phyloP scores from a whole-genome alignment of 1,140 invertebrate genomes.

The Brachionus plicatilis region DNA sequence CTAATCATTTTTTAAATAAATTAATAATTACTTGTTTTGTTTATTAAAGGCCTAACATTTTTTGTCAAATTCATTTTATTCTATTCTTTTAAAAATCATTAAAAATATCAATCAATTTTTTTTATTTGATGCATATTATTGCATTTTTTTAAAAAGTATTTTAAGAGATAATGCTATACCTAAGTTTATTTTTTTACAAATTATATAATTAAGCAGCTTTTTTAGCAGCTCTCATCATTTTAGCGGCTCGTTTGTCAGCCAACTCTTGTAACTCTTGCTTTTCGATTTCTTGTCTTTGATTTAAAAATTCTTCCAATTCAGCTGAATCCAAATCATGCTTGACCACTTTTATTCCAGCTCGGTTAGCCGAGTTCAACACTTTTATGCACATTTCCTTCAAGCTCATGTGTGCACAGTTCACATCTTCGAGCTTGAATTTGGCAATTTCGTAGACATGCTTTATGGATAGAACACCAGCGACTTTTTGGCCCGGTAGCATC shows the following conservation, averaged over 20 bases:
- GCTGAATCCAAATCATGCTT: constrained; percentile 66
- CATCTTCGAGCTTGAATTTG: constrained; percentile 81
- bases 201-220: background rate
- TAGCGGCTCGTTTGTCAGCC: constrained; percentile 80
- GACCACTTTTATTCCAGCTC: constrained; percentile 80
- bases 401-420: constrained; percentile 46
- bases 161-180: background rate
- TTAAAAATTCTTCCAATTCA: constrained; percentile 77
- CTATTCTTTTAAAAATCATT: background rate
- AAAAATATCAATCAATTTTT: background rate
- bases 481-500: constrained; percentile 71
- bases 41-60: background rate
- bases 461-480: constrained; percentile 79
- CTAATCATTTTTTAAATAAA: background rate
- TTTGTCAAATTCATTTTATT: constrained; percentile 8
- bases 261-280: constrained; percentile 70
- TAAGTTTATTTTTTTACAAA: background rate
- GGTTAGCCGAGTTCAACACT: constrained; percentile 69
- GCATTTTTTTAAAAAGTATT: background rate
- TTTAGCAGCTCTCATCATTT: constrained; percentile 70
- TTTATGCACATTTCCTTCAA: constrained; percentile 70
- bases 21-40: background rate
- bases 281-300: constrained; percentile 68
- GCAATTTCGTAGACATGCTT: constrained; percentile 99
- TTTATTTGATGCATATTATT: background rate